Conservation (phyloP, 2,113 vertebrate genomes). For the Eonycteris spelaea region DNA sequence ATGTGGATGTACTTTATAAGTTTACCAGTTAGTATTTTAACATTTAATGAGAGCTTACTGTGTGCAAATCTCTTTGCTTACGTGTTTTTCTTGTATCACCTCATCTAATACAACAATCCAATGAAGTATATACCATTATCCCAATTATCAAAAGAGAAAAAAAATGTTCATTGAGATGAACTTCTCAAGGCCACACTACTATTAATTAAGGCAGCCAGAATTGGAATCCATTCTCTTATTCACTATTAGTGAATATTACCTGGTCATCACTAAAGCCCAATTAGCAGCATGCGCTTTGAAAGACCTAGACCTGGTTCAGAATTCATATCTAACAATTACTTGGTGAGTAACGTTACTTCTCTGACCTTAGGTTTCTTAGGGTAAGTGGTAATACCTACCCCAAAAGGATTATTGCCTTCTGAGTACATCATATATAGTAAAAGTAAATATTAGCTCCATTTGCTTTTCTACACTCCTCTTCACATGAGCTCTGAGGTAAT, state of each 20-base stretch:
- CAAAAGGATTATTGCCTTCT: neutral
- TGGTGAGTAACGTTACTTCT: neutral
- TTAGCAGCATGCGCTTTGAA: neutral
- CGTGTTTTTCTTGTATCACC: neutral
- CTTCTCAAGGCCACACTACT: neutral
- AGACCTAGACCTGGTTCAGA: neutral
- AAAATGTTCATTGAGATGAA: neutral
- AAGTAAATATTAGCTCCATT: neutral
- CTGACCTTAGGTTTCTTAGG: neutral
- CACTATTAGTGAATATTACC: neutral
- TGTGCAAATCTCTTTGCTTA: neutral
- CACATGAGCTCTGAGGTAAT: neutral
- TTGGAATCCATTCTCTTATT: neutral
- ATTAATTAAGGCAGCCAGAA: neutral
- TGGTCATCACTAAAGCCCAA: neutral
- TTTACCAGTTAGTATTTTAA: neutral
- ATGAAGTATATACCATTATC: neutral
- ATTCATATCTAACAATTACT: neutral
- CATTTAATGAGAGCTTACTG: constrained; percentile 4
- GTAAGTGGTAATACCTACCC: neutral
- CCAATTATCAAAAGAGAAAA: neutral
- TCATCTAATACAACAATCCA: neutral
- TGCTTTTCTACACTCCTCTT: neutral
- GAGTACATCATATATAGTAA: neutral
- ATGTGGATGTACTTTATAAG: neutral